Conservation (phyloP, 2,113 vertebrate species). For the Miniopterus natalensis region DNA sequence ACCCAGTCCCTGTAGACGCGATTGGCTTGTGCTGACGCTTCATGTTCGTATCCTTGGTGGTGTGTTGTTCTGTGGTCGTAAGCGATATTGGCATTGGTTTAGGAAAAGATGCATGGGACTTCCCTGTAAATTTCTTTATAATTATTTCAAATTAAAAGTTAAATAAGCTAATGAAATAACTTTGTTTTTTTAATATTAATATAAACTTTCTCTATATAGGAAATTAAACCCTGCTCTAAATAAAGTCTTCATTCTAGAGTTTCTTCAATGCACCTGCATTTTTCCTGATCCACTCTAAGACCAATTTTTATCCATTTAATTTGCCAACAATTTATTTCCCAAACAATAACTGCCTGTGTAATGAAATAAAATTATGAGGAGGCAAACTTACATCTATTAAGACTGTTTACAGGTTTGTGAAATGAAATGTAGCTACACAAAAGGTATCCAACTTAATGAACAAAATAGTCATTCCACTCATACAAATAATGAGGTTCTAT, state of each 20-base stretch:
- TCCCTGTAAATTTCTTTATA: not conserved
- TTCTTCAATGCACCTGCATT: not conserved
- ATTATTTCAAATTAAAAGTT: constrained; percentile 50
- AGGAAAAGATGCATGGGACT: not conserved
- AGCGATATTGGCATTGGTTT: not conserved
- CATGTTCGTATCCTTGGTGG: not conserved
- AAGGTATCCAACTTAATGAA: constrained; percentile 69
- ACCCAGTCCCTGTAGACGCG: not conserved
- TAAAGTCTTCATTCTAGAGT: not conserved
- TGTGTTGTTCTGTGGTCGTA: not conserved
- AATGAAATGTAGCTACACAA: constrained; percentile 62
- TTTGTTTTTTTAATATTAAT: constrained; percentile 16
- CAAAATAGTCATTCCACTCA: constrained; percentile 66
- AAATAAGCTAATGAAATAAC: not conserved
- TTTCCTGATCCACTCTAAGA: constrained; percentile 18
- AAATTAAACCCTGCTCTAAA: not conserved
- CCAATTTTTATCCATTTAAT: constrained; percentile 46
- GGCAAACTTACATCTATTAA: constrained; percentile 50
- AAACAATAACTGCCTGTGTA: constrained; percentile 43
- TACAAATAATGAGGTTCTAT: constrained; percentile 65
- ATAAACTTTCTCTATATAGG: not conserved
- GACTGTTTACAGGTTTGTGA: constrained; percentile 58
- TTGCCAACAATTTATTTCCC: constrained; percentile 62
- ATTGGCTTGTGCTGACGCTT: not conserved
- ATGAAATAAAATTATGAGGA: constrained; percentile 62